Evolutionary conservation across 2,888 invertebrate species (phyloP).

Genomic region (Lithosia quadra): DNA sequence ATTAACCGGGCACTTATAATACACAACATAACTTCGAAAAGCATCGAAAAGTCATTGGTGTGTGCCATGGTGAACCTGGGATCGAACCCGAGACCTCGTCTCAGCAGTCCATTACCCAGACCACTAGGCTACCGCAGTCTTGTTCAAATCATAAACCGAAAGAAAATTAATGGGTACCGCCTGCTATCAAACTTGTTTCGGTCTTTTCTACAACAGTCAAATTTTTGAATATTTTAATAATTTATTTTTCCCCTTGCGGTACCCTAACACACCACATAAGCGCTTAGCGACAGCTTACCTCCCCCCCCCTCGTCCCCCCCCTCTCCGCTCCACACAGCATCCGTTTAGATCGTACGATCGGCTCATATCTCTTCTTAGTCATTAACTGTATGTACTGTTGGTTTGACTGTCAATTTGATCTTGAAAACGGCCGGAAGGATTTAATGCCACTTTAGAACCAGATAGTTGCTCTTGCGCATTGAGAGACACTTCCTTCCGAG

Average conservation of each 20-base stretch:
- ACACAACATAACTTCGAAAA: too few relatives aligned
- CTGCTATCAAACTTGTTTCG: too few relatives aligned
- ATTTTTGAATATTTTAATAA: not conserved
- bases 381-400: constrained; percentile 13
- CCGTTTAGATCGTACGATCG: constrained; percentile 40
- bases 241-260: constrained; percentile 10
- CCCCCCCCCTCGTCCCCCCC: constrained; percentile 1
- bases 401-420: not conserved
- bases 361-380: constrained; percentile 13
- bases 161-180: too few relatives aligned
- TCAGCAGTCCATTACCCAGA: too few relatives aligned
- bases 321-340: constrained; percentile 38
- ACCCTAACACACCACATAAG: constrained; percentile 29
- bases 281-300: constrained; percentile 13
- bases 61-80: too few relatives aligned
- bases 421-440: not conserved
- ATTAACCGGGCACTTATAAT: too few relatives aligned
- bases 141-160: too few relatives aligned
- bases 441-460: not conserved
- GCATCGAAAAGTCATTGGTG: too few relatives aligned
- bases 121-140: too few relatives aligned
- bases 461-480: not conserved
- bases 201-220: not conserved
- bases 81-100: too few relatives aligned
- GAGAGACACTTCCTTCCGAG: not conserved